These are phyloP conservation scores for Cichlasoma orientale DNA, from an alignment of 2,797 vertebrate species.

Conservation along the genomic window DNA sequence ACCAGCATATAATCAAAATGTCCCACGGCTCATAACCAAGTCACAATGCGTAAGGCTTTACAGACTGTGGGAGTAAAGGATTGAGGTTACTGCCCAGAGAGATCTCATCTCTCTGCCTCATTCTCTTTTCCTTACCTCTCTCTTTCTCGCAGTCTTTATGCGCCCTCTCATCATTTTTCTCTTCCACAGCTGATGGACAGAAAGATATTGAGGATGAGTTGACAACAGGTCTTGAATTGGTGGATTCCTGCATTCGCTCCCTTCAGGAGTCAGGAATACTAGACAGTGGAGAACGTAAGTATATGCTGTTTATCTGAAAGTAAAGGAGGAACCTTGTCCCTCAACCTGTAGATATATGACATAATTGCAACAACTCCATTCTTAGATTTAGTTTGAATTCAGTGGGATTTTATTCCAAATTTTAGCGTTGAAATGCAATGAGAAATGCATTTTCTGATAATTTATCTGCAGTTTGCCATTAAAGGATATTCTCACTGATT, in stretches of 20 bases:
- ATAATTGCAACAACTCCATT: background rate
- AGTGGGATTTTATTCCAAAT: background rate
- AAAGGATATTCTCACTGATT: background rate
- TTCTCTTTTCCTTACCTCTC: background rate
- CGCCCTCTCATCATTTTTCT: constrained; percentile 5
- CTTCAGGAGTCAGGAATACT: constrained; percentile 98
- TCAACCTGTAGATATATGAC: background rate
- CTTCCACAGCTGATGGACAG: constrained; percentile 87
- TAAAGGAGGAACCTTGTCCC: background rate
- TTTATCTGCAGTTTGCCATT: background rate
- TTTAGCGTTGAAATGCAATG: background rate
- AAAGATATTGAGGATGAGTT: constrained; percentile 98
- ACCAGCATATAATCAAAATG: constrained; percentile 26
- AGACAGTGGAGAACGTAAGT: constrained; percentile 92
- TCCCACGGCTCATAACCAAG: constrained; percentile 24
- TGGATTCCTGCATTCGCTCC: constrained; percentile 97
- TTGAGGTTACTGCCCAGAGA: constrained; percentile 20
- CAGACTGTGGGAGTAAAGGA: constrained; percentile 13
- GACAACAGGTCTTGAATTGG: constrained; percentile 95
- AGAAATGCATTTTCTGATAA: background rate
- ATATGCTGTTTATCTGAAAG: background rate
- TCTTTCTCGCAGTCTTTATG: background rate
- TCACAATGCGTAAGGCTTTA: constrained; percentile 25
- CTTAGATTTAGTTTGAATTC: background rate
- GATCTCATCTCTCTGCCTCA: constrained; percentile 5